Base-by-base conservation (phyloP, 2,113 vertebrate genomes). In the Hippocampus comes region DNA sequence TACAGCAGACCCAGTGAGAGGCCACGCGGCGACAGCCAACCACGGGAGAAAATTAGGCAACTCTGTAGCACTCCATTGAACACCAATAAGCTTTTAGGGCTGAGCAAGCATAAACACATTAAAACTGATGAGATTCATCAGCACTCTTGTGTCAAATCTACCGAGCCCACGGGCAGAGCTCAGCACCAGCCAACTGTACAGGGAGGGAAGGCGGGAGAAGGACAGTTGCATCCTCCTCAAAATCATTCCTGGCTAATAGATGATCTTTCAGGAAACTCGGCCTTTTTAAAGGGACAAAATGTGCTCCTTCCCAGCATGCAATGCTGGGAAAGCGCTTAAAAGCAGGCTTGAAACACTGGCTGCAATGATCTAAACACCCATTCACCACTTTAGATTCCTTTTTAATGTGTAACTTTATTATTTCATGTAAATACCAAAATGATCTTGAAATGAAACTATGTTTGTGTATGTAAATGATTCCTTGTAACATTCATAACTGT, bases 61-160 rank as follows among this genome's bases (percentile, higher is more conserved):
- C 87, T 92, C 89, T 91, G 89, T 76, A 87, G 88, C 90, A 90
- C 89, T 91, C 82, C 87, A 90, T 88, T 93, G 89, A 93, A 89
- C 90, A 91, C 87, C 89, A 92, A 89, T 90, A 89, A 90, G 89
- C 84, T 91, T 92, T 91, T 76, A 82, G 81, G 89, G 87, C 87
- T 91, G 90, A 91, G 91, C 81, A 61, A 86, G 88, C 91, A 91
- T 91, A 89, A 93, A 91, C 91, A 91, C 83, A 91, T 91, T 92
- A 91, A 89, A 46, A 88, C 78, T 90, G 88, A 91, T 89, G 90
- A 92, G 90, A 93, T 92, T 90, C 89, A 91, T 92, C 89, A 91
- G 87, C 90, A 91, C 87, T 91, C 87, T 87, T 86, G 88, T 90
- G 89, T 90, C 89, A 92, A 91, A 92, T 92, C 89, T 86, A 80